Base-by-base conservation (phyloP, 2,113 vertebrate species). In the Hemiscyllium ocellatum region DNA sequence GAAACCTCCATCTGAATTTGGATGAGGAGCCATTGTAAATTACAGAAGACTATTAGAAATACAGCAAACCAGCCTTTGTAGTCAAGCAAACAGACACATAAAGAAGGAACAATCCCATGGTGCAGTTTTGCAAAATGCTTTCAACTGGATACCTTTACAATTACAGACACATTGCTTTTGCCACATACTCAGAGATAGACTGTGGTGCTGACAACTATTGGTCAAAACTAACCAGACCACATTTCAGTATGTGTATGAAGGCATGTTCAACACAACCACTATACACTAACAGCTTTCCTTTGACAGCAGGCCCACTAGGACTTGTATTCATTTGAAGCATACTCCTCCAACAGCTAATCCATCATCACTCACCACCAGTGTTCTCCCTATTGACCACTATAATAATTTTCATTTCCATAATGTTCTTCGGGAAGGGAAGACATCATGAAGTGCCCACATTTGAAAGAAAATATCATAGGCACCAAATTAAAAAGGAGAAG, bases 181-280 rank as follows among this genome's bases (percentile, higher is more conserved):
- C 78, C 78, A 83, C 15, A 13, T 83, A 37, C n/a, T 83, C 78
- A 83, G 37, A 0, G 78, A n/a, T 37, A 83, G 78, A 42, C 5
- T 83, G 78, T 37, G 37, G n/a, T 83, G 13, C 78, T 37, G 78
- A 83, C 78, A 83, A 83, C 15, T n/a, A 80, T 80, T 80, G 33
- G 76, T 80, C 76, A 80, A 80, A 80, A 80, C 37, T 80, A 80
- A 80, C 76, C 76, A 80, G 33, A 80, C 78, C 78, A 83, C n/a
- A n/a, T 42, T 83, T 83, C n/a, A 83, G 17, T 83, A 3, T 83
- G 78, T 83, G 15, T 42, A 20, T 83, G 78, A 17, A 37, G 78
- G 78, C 12, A 83, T 19, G 78, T 83, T 42, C 78, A 83, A 19
- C n/a, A 42, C 12, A n/a, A 83, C 78, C 78, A 83, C n/a, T 4